Conservation (phyloP, 2,113 vertebrate species). For the Periophthalmodon schlosseri region DNA sequence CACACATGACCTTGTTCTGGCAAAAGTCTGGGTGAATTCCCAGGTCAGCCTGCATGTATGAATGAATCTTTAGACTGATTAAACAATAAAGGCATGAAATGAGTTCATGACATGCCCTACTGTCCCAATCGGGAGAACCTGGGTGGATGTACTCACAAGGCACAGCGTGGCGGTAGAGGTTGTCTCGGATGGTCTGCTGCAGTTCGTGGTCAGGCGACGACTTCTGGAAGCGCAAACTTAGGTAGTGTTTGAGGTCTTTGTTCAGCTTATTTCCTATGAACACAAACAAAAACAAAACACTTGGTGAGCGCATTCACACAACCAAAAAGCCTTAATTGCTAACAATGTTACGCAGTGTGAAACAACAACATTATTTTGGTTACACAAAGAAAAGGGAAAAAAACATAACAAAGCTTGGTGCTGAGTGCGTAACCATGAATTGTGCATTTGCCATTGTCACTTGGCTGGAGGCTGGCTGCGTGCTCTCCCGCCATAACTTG, state of each 20-base stretch:
- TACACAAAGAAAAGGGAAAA: constrained; percentile 6
- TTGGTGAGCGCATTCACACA: constrained; percentile 28
- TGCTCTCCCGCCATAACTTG: constrained; percentile 23
- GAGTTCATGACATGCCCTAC: not conserved
- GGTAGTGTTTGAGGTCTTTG: constrained; percentile 94
- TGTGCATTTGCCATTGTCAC: constrained; percentile 62
- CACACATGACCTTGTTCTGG: too few relatives aligned
- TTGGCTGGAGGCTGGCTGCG: constrained; percentile 54
- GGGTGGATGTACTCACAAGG: constrained; percentile 88
- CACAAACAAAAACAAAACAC: constrained; percentile 51
- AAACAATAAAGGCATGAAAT: not conserved
- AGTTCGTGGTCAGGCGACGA: constrained; percentile 92
- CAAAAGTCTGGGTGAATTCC: too few relatives aligned
- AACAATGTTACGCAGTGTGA: constrained; percentile 19
- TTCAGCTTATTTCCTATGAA: constrained; percentile 90
- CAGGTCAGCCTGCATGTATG: too few relatives aligned
- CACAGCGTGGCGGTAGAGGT: constrained; percentile 98
- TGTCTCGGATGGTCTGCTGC: constrained; percentile 95
- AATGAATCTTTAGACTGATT: not conserved
- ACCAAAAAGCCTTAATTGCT: not conserved
- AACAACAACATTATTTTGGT: constrained; percentile 30
- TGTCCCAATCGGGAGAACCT: not conserved
- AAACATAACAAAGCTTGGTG: constrained; percentile 15
- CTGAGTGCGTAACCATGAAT: constrained; percentile 32
- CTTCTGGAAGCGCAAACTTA: constrained; percentile 96